phyloP scores from a whole-genome alignment of 2,797 vertebrate genomes.

The Heterohyrax brucei region DNA sequence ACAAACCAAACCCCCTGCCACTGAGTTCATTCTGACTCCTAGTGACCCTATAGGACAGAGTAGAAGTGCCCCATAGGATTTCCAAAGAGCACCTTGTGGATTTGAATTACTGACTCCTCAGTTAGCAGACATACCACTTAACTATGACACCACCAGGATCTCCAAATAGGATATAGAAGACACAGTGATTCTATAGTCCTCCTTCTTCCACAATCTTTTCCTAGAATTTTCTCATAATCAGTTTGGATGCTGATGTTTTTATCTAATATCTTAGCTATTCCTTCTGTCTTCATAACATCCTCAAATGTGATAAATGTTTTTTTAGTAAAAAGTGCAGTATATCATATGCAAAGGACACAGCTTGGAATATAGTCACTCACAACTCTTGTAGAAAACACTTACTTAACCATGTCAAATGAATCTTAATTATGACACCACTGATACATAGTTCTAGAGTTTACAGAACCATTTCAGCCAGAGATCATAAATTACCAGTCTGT shows the following conservation, averaged over 20 bases:
- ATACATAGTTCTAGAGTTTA: not conserved
- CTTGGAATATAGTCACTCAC: not conserved
- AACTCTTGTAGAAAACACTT: slow-evolving; percentile 47
- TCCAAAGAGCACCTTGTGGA: too few relatives aligned
- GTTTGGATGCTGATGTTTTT: not conserved
- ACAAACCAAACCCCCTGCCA: too few relatives aligned
- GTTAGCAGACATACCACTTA: too few relatives aligned
- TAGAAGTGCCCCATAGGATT: too few relatives aligned
- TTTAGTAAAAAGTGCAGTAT: not conserved
- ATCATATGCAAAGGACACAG: not conserved
- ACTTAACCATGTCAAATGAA: not conserved
- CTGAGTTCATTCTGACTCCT: too few relatives aligned
- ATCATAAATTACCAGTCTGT: not conserved
- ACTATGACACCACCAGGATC: too few relatives aligned
- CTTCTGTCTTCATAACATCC: not conserved
- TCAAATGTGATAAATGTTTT: not conserved
- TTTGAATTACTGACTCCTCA: too few relatives aligned
- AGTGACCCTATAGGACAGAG: too few relatives aligned
- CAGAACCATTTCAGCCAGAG: not conserved
- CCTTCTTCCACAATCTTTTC: not conserved
- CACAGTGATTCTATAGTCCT: not conserved
- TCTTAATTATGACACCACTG: slow-evolving; percentile 35
- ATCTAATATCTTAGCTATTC: not conserved
- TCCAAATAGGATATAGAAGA: not conserved
- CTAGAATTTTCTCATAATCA: slow-evolving; percentile 10